Conservation (phyloP, 2,888 invertebrate genomes). For the Rhynchonema sp. region DNA sequence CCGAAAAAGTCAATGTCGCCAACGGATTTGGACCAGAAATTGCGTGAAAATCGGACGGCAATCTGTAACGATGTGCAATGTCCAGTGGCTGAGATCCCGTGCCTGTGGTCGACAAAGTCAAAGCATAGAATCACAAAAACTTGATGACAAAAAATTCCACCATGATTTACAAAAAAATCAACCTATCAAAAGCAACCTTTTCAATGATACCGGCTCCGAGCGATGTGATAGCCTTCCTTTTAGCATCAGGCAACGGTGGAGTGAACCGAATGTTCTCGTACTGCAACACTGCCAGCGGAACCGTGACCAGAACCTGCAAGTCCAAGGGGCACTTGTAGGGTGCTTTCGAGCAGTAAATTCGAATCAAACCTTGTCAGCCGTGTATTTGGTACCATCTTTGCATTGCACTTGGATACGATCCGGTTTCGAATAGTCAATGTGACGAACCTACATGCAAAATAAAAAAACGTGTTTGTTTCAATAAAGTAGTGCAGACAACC, state of each 20-base stretch:
- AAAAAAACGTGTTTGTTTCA: neutral
- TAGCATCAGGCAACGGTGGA: constrained; percentile 31
- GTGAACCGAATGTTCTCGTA: constrained; percentile 26
- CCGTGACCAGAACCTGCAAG: constrained; percentile 30
- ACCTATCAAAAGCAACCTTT: constrained; percentile 24
- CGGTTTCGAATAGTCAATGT: constrained; percentile 17
- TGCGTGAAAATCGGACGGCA: constrained; percentile 28
- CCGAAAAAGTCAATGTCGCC: constrained; percentile 30
- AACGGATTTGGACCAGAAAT: constrained; percentile 31
- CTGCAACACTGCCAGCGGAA: constrained; percentile 33
- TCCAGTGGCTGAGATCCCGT: too few relatives aligned
- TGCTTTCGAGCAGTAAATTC: too few relatives aligned
- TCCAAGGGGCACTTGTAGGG: too few relatives aligned
- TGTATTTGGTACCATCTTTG: constrained; percentile 17
- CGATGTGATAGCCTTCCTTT: constrained; percentile 27
- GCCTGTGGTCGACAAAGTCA: too few relatives aligned
- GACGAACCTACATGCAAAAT: constrained; percentile 14
- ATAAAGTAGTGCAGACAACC: too few relatives aligned
- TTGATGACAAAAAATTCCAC: too few relatives aligned
- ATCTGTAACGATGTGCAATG: too few relatives aligned
- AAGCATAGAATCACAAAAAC: too few relatives aligned
- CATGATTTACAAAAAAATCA: neutral
- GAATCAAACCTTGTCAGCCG: constrained; percentile 18
- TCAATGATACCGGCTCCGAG: constrained; percentile 35
- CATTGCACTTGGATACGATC: constrained; percentile 16